Conservation (phyloP, 2,888 invertebrate genomes). For the Caradrina kadenii region DNA sequence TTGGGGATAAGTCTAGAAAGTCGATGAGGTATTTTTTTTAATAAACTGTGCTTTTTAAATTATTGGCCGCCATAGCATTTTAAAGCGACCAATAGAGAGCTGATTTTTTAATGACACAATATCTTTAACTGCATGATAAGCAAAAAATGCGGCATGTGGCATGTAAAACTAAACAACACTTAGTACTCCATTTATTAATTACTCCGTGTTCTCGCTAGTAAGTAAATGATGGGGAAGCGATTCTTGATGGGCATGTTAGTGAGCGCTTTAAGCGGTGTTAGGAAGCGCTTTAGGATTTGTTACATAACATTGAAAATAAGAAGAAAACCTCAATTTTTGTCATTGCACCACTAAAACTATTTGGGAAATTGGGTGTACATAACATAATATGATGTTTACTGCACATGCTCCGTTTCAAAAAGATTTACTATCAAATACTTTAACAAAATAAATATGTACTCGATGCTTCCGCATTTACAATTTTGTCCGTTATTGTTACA, state of each 20-base stretch:
- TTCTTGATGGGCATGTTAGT: constrained; percentile 45
- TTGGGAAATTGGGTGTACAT: too few relatives aligned
- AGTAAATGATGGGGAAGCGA: constrained; percentile 38
- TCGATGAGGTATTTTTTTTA: too few relatives aligned
- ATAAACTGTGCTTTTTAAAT: too few relatives aligned
- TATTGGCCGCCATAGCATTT: too few relatives aligned
- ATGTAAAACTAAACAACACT: background rate
- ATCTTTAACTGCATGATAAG: too few relatives aligned
- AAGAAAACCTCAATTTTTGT: background rate
- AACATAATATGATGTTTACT: too few relatives aligned
- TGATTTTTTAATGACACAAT: too few relatives aligned
- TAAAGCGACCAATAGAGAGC: too few relatives aligned
- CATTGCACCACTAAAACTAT: too few relatives aligned
- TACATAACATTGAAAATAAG: background rate
- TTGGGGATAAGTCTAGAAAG: too few relatives aligned
- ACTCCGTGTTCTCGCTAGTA: constrained; percentile 34
- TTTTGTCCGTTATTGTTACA: background rate
- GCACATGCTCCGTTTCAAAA: background rate
- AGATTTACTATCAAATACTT: too few relatives aligned
- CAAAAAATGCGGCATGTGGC: too few relatives aligned
- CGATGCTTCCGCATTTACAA: background rate
- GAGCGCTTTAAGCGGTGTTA: constrained; percentile 41
- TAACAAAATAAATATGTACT: constrained; percentile 2
- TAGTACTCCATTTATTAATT: constrained; percentile 46
- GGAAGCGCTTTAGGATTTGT: constrained; percentile 34